These are phyloP conservation scores for Liasis olivaceus DNA, from an alignment of 2,797 vertebrate genomes.

Conservation along the genomic window DNA sequence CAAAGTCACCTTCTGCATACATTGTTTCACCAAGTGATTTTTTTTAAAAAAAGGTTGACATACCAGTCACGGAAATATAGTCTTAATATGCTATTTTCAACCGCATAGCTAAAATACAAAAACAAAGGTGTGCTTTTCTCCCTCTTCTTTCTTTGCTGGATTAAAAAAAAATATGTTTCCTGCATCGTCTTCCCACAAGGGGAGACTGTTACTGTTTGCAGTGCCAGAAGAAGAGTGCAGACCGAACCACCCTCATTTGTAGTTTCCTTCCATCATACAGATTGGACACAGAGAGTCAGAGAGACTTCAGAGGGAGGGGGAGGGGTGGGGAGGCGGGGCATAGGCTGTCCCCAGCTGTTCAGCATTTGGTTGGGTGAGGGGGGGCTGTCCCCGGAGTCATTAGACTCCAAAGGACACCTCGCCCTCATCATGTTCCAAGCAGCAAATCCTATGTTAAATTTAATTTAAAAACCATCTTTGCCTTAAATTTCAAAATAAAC, in stretches of 20 bases:
- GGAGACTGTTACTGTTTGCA: not conserved
- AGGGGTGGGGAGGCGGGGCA: not conserved
- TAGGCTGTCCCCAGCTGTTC: slow-evolving; percentile 17
- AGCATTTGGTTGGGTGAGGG: slow-evolving; percentile 27
- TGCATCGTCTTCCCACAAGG: not conserved
- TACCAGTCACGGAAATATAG: not conserved
- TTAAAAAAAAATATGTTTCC: not conserved
- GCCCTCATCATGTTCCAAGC: slow-evolving; percentile 40
- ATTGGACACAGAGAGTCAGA: not conserved
- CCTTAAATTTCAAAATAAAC: slow-evolving; percentile 75
- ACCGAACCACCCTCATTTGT: not conserved
- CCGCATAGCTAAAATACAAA: not conserved
- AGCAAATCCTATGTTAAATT: slow-evolving; percentile 51
- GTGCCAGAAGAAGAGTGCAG: not conserved
- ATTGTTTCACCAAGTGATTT: not conserved
- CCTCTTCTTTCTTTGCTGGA: not conserved
- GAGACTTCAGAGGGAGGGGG: not conserved
- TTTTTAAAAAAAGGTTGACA: not conserved
- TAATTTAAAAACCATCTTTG: slow-evolving; percentile 65
- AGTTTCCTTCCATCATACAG: slow-evolving; percentile 17
- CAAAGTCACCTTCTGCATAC: not conserved
- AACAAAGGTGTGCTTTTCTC: not conserved
- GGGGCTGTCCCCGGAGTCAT: slow-evolving; percentile 20
- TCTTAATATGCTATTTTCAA: not conserved
- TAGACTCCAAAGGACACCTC: slow-evolving; percentile 46